These are phyloP conservation scores for Anguilla rostrata DNA, from an alignment of 2,113 vertebrate species.

Conservation along the genomic window DNA sequence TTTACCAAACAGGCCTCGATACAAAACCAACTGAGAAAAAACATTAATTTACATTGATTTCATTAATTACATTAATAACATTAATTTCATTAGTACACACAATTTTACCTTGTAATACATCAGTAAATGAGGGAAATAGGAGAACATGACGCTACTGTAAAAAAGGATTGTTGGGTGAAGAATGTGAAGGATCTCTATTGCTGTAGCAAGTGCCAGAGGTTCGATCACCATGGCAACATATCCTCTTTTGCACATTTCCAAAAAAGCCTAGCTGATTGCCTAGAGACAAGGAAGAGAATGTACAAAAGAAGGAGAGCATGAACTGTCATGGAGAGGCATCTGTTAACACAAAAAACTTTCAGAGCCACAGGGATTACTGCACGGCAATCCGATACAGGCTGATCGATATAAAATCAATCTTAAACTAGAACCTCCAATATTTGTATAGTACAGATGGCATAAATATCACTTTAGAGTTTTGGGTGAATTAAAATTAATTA, in stretches of 20 bases:
- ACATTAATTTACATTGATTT: too few relatives aligned
- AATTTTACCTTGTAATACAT: neutral
- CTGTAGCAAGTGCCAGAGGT: neutral
- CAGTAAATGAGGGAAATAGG: neutral
- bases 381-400: neutral
- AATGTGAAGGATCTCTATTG: neutral
- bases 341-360: neutral
- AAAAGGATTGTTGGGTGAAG: neutral
- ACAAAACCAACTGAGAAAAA: neutral
- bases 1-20: neutral
- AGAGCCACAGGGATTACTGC: neutral
- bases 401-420: neutral
- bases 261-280: neutral
- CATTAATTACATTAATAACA: too few relatives aligned
- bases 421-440: neutral
- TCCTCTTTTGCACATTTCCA: neutral
- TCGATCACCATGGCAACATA: constrained; percentile 6
- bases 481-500: too few relatives aligned
- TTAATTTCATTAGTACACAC: neutral
- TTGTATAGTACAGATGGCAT: neutral
- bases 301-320: neutral
- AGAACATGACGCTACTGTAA: neutral
- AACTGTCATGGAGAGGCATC: neutral
- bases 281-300: neutral
- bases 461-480: too few relatives aligned